Conservation (phyloP, 2,797 vertebrate species). For the Pseudotriccus pelzelni region DNA sequence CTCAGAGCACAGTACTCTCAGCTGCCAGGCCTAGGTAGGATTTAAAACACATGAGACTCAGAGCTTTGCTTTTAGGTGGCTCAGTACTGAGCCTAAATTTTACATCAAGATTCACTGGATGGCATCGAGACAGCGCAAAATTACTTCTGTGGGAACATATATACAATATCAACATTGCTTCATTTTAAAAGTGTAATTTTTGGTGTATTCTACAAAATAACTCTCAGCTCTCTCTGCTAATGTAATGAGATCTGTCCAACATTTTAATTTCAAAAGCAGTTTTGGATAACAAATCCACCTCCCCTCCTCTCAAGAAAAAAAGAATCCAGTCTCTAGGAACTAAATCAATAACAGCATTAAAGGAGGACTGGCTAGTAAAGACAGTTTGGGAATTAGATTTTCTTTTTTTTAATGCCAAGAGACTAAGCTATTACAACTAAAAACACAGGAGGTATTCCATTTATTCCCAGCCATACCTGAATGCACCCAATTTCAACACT, state of each 20-base stretch:
- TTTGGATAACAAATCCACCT: neutral
- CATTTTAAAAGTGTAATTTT: neutral
- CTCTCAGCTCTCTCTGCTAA: neutral
- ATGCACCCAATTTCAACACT: neutral
- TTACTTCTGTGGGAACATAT: neutral
- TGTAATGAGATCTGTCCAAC: neutral
- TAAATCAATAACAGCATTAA: neutral
- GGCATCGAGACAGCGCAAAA: neutral
- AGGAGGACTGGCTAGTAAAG: neutral
- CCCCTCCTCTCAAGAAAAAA: neutral
- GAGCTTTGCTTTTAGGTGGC: neutral
- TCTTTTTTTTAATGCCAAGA: neutral
- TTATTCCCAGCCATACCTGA: neutral
- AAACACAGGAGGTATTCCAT: neutral
- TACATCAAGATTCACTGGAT: neutral
- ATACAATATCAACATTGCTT: neutral
- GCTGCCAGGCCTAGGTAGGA: neutral
- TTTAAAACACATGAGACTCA: neutral
- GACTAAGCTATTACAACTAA: neutral
- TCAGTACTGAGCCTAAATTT: neutral
- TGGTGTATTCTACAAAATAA: neutral
- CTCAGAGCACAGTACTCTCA: neutral
- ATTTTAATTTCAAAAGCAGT: neutral
- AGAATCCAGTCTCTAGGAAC: neutral
- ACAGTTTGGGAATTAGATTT: neutral